Evolutionary conservation across 1,140 invertebrate species (phyloP).

Genomic region (Trichonephila clavipes): DNA sequence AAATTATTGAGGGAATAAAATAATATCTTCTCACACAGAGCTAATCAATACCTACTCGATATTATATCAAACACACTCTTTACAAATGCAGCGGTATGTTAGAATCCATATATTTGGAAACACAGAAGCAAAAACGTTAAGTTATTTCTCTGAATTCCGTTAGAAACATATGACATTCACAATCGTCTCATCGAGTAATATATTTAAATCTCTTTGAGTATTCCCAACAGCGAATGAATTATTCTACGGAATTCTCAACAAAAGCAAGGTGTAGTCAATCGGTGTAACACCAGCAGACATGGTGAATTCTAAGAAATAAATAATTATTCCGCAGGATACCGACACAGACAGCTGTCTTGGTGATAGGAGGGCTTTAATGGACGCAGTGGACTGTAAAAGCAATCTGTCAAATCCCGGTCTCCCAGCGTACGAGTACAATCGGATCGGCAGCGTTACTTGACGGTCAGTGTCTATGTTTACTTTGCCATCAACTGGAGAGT

Average conservation of each 20-base stretch:
- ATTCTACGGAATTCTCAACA: background rate
- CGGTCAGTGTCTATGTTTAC: background rate
- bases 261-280: background rate
- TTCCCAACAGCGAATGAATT: background rate
- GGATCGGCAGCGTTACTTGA: background rate
- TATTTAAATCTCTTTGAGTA: background rate
- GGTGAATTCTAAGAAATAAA: background rate
- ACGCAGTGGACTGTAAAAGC: constrained; percentile 1
- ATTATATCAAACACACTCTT: too few relatives aligned
- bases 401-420: constrained; percentile 6
- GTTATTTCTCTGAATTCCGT: too few relatives aligned
- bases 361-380: background rate
- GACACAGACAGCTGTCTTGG: constrained; percentile 1
- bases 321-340: background rate
- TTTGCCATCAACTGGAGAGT: background rate
- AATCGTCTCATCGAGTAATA: too few relatives aligned
- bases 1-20: too few relatives aligned
- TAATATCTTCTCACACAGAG: too few relatives aligned
- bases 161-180: too few relatives aligned
- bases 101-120: too few relatives aligned
- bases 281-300: background rate
- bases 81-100: too few relatives aligned
- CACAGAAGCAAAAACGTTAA: too few relatives aligned
- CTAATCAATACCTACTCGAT: too few relatives aligned
- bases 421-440: constrained; percentile 16